These are phyloP conservation scores for Hemitrygon akajei DNA, from an alignment of 2,797 vertebrate genomes.

Conservation along the genomic window DNA sequence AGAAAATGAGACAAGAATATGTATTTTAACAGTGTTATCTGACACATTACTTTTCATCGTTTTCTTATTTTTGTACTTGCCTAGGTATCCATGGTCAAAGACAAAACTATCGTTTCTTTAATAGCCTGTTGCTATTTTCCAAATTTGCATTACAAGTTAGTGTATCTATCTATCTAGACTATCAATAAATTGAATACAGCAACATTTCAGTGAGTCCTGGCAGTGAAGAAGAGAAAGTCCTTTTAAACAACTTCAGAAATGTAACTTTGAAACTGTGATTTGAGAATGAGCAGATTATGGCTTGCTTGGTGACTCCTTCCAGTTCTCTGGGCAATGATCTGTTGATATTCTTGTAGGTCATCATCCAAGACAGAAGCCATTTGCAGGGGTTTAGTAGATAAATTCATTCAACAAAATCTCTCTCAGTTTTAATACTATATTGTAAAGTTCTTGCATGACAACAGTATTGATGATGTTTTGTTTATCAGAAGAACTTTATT, in stretches of 20 bases:
- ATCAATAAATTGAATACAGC: conserved; percentile 12
- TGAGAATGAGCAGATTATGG: conserved; percentile 70
- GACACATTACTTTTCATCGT: neutral
- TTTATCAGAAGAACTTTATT: conserved; percentile 57
- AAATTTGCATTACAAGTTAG: neutral
- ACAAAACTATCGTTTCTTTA: neutral
- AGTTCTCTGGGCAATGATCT: conserved; percentile 80
- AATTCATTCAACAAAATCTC: conserved; percentile 73
- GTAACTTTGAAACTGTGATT: conserved; percentile 68
- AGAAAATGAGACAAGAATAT: conserved; percentile 32
- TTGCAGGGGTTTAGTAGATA: conserved; percentile 79
- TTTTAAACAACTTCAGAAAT: conserved; percentile 65
- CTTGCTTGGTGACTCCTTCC: conserved; percentile 61
- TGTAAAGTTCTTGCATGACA: conserved; percentile 61
- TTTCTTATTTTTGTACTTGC: neutral
- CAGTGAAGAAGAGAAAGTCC: conserved; percentile 52
- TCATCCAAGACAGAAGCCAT: conserved; percentile 73
- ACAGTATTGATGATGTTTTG: conserved; percentile 62
- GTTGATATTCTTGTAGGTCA: conserved; percentile 90
- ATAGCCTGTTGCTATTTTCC: neutral
- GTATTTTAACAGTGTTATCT: neutral
- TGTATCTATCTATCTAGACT: too few species aligned
- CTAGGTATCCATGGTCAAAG: neutral
- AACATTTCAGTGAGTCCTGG: conserved; percentile 50
- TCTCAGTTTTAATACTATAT: conserved; percentile 68